Percentiles rank a stretch among this genome's conserved stretches.
Evolutionary conservation across 2,888 invertebrate genomes (phyloP).

Genomic region (Linnaemya tessellans): DNA sequence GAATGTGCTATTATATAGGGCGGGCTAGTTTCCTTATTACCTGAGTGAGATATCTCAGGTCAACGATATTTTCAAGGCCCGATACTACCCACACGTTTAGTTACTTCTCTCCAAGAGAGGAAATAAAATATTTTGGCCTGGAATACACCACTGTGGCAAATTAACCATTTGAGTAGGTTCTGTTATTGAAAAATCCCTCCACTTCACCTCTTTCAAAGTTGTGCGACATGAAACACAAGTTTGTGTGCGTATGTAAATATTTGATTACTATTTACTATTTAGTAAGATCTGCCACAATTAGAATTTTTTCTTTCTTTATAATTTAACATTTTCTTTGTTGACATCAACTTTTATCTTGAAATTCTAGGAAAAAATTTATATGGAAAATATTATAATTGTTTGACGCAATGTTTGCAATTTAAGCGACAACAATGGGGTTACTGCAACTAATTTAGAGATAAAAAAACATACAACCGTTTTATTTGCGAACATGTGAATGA

Average conservation of each 20-base stretch:
- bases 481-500: too few relatives aligned
- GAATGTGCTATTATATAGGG: neutral
- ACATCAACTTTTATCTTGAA: conserved; percentile 21
- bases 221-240: neutral
- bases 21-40: neutral
- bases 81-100: neutral
- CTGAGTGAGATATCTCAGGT: neutral
- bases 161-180: too few relatives aligned
- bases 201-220: neutral
- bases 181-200: neutral
- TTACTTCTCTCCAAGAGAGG: too few relatives aligned
- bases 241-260: neutral
- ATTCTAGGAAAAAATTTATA: conserved; percentile 6
- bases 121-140: too few relatives aligned
- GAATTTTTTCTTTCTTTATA: neutral
- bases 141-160: too few relatives aligned
- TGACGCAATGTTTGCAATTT: neutral
- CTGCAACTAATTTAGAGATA: neutral
- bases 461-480: neutral
- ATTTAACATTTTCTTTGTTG: conserved; percentile 5
- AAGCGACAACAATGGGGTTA: conserved; percentile 1
- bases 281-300: neutral
- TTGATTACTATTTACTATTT: neutral
- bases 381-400: neutral
- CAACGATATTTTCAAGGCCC: neutral